A percentile compares a stretch with the other conserved stretches of the same genome.
Evolutionary conservation across 2,113 vertebrate genomes (phyloP).

Genomic region (Aegithalos caudatus): DNA sequence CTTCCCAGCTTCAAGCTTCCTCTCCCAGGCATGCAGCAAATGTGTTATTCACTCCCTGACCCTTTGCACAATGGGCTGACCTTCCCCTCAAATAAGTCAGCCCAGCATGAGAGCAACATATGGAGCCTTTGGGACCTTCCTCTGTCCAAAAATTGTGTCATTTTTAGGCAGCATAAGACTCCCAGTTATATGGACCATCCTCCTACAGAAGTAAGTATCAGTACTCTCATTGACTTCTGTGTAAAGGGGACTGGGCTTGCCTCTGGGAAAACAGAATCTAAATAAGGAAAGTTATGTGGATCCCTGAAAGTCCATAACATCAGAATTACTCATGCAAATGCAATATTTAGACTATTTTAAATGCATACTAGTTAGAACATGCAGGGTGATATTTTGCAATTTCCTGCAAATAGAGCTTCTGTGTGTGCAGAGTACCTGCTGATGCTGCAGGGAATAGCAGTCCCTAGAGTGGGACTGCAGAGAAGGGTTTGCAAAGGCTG

Average conservation of each 20-base stretch:
- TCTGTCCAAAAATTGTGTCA: neutral
- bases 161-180: neutral
- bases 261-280: neutral
- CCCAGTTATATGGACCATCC: neutral
- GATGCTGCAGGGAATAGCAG: neutral
- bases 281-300: neutral
- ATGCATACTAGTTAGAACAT: neutral
- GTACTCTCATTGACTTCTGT: neutral
- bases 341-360: slow-evolving; percentile 13
- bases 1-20: neutral
- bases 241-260: neutral
- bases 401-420: slow-evolving; percentile 8
- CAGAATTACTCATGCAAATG: slow-evolving; percentile 6
- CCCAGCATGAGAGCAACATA: neutral
- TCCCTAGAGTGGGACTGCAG: neutral
- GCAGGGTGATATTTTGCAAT: neutral
- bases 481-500: neutral
- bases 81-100: slow-evolving; percentile 11
- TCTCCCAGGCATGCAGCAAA: neutral
- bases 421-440: neutral
- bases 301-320: neutral
- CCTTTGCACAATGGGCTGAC: slow-evolving; percentile 1
- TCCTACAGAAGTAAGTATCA: neutral
- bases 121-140: neutral
- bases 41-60: neutral